A percentile compares a stretch with the other conserved stretches of the same genome.
Conservation (phyloP, 1,140 invertebrate species). For the Mycetomoellerius zeteki region DNA sequence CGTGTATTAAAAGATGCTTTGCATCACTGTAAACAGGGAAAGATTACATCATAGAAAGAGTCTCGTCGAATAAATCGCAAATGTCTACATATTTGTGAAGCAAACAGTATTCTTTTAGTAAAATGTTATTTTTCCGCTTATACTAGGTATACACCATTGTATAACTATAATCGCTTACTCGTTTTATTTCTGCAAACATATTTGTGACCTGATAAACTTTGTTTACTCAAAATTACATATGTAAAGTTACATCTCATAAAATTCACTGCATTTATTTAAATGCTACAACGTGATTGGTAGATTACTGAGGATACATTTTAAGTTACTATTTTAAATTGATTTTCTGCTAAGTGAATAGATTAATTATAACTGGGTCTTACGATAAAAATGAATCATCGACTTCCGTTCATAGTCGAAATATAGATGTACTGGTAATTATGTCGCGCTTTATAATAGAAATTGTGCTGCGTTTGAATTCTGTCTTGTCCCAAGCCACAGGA, state of each 20-base stretch:
- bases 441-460: conserved; percentile 32
- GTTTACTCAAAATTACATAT: neutral
- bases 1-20: neutral
- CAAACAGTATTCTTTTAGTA: conserved; percentile 1
- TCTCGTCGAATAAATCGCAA: neutral
- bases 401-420: conserved; percentile 25
- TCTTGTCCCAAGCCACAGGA: conserved; percentile 57
- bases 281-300: neutral
- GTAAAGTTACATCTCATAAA: too few species aligned
- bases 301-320: neutral
- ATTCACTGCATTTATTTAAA: neutral
- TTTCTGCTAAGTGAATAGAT: neutral
- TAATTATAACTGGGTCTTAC: neutral
- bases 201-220: conserved; percentile 1
- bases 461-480: conserved; percentile 20
- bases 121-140: conserved; percentile 14
- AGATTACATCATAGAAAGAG: neutral
- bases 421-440: conserved; percentile 25
- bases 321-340: neutral
- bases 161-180: neutral
- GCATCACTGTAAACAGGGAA: neutral
- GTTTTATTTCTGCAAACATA: neutral
- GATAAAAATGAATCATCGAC: conserved; percentile 14
- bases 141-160: neutral
- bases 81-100: neutral